Evolutionary conservation across 2,113 vertebrate species (phyloP).

Genomic region (Nerophis lumbriciformis): DNA sequence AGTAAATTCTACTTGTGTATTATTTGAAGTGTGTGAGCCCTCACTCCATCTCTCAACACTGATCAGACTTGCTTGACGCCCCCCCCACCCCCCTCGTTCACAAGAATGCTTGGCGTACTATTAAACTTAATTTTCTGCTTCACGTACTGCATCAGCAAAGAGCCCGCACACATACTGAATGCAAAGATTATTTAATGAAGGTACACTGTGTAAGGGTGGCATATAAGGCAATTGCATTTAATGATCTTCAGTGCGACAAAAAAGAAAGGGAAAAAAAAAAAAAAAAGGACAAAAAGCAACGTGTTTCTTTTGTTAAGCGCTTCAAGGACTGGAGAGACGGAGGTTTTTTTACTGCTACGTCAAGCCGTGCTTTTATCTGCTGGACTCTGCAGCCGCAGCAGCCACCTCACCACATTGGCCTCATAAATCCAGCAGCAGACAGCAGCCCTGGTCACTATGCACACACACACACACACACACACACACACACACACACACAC

Average conservation of each 20-base stretch:
- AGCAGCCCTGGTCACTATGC: constrained; percentile 35
- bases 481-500: not conserved
- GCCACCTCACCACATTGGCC: constrained; percentile 45
- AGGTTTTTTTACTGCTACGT: constrained; percentile 28
- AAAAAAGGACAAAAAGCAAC: not conserved
- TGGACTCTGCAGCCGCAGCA: constrained; percentile 35
- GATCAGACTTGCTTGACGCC: not conserved
- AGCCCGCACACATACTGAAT: not conserved
- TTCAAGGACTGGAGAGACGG: constrained; percentile 9
- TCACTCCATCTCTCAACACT: not conserved
- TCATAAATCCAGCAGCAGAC: constrained; percentile 47
- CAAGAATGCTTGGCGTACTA: too few relatives aligned
- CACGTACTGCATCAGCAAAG: constrained; percentile 6
- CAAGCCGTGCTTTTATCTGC: constrained; percentile 30
- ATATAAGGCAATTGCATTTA: not conserved
- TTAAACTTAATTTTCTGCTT: constrained; percentile 2
- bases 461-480: not conserved
- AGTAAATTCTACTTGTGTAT: not conserved
- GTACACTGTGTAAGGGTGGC: constrained; percentile 8
- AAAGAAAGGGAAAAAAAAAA: constrained; percentile 7
- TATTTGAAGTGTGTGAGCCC: constrained; percentile 43
- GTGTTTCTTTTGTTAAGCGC: constrained; percentile 6
- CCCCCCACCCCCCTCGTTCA: too few relatives aligned
- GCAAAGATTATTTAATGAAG: constrained; percentile 15
- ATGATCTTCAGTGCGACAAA: constrained; percentile 13